A percentile compares a stretch with the other conserved stretches of the same genome.
Evolutionary conservation across 1,140 invertebrate genomes (phyloP).

Genomic region (Eurosta solidaginis): DNA sequence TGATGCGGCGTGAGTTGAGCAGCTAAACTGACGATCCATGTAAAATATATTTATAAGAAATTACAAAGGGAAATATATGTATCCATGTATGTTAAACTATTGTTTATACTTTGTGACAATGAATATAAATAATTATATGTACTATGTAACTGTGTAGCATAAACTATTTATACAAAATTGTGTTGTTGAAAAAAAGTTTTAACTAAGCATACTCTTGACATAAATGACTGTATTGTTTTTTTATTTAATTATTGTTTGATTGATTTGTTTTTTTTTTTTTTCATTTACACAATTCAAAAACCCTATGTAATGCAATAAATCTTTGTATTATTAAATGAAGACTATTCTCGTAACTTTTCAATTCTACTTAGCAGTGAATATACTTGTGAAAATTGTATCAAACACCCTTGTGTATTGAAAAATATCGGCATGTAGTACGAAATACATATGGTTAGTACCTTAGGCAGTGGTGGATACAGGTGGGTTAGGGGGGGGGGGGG

Average conservation of each 20-base stretch:
- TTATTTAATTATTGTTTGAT: conserved; percentile 5
- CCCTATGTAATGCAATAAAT: not conserved
- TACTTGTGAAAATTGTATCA: no score
- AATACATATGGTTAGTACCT: no score
- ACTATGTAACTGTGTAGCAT: not conserved
- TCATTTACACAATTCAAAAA: not conserved
- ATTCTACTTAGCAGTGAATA: no score
- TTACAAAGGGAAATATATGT: not conserved
- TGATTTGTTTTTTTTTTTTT: not conserved
- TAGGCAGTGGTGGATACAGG: no score
- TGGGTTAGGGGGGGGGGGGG: no score
- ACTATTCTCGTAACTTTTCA: no score
- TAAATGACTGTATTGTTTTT: no score
- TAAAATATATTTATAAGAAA: not conserved
- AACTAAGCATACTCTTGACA: not conserved
- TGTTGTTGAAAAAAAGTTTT: no score
- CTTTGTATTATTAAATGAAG: not conserved
- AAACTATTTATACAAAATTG: not conserved
- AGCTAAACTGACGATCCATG: not conserved
- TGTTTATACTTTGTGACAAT: conserved; percentile 14
- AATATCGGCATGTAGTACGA: no score
- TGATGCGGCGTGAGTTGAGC: no score
- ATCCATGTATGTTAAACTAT: no score
- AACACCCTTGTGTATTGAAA: no score
- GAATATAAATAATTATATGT: not conserved